Evolutionary conservation across 2,113 vertebrate species (phyloP).

Genomic region (Orientallactaga bullata): DNA sequence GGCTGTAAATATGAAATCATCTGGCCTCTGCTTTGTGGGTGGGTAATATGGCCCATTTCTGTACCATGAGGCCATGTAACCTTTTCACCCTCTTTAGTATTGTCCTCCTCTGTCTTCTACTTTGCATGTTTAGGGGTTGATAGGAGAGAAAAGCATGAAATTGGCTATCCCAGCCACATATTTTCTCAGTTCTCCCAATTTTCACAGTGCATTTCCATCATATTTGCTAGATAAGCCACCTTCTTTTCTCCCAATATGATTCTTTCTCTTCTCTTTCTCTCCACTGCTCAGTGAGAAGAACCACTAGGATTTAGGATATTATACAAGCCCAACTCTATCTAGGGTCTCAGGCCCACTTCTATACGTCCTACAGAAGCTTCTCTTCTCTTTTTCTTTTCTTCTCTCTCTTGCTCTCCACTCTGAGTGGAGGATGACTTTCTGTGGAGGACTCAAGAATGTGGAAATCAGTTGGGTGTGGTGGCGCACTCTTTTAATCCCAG

Average conservation of each 20-base stretch:
- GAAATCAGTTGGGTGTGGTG: too few relatives aligned
- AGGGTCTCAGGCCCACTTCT: background rate
- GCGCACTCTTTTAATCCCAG: too few relatives aligned
- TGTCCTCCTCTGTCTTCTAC: background rate
- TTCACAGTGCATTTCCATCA: constrained; percentile 35
- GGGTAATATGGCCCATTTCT: constrained; percentile 15
- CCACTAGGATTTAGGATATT: background rate
- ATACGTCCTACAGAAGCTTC: background rate
- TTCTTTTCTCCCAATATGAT: background rate
- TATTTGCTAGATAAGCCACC: background rate
- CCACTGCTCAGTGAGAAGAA: constrained; percentile 2
- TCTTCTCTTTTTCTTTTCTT: background rate
- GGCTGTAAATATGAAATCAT: constrained; percentile 13
- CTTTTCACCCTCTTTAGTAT: background rate
- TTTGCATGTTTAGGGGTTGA: constrained; percentile 17
- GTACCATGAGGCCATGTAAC: constrained; percentile 7
- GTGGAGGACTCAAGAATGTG: constrained; percentile 8
- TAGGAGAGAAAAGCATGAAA: constrained; percentile 24
- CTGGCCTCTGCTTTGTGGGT: constrained; percentile 12
- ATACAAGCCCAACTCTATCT: constrained; percentile 5
- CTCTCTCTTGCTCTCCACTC: background rate
- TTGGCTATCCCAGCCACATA: background rate
- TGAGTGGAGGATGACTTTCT: constrained; percentile 22
- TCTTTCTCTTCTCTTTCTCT: background rate
- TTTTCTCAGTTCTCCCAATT: constrained; percentile 12